phyloP scores from a whole-genome alignment of 1,140 invertebrate genomes.

The Drosophila orena region DNA sequence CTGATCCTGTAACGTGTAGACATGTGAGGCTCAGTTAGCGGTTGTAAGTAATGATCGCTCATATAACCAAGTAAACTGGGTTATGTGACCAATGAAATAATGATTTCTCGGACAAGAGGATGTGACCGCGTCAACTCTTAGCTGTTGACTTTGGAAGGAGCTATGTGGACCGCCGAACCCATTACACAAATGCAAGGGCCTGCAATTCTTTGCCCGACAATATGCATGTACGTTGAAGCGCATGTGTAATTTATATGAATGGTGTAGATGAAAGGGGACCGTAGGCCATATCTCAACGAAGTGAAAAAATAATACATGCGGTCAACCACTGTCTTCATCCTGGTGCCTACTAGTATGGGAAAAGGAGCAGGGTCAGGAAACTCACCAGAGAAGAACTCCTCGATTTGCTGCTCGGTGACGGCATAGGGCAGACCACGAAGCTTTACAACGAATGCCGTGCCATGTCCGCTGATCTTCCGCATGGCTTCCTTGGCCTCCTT shows the following conservation, averaged over 20 bases:
- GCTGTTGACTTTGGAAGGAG: slow-evolving; percentile 10
- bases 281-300: slow-evolving; percentile 35
- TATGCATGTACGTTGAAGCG: slow-evolving; percentile 15
- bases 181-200: slow-evolving; percentile 29
- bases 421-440: slow-evolving; percentile 80
- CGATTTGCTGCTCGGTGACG: slow-evolving; percentile 80
- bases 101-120: slow-evolving; percentile 30
- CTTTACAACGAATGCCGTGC: slow-evolving; percentile 77
- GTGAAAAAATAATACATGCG: slow-evolving; percentile 42
- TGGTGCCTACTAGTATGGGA: slow-evolving; percentile 9
- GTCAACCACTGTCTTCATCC: slow-evolving; percentile 44
- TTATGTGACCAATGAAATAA: slow-evolving; percentile 12
- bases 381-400: slow-evolving; percentile 84
- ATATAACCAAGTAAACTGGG: slow-evolving; percentile 17
- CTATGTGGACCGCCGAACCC: slow-evolving; percentile 13
- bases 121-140: slow-evolving; percentile 18
- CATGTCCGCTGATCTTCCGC: slow-evolving; percentile 75
- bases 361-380: neutral
- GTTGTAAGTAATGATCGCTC: slow-evolving; percentile 16
- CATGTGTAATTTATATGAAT: slow-evolving; percentile 45
- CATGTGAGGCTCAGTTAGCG: slow-evolving; percentile 4
- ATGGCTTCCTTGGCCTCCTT: slow-evolving; percentile 82
- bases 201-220: slow-evolving; percentile 10
- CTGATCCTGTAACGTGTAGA: slow-evolving; percentile 17
- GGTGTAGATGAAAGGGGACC: slow-evolving; percentile 39